Percentiles rank a stretch among this genome's conserved stretches.
Conservation (phyloP, 2,113 vertebrate species). For the Catharus bicknelli region DNA sequence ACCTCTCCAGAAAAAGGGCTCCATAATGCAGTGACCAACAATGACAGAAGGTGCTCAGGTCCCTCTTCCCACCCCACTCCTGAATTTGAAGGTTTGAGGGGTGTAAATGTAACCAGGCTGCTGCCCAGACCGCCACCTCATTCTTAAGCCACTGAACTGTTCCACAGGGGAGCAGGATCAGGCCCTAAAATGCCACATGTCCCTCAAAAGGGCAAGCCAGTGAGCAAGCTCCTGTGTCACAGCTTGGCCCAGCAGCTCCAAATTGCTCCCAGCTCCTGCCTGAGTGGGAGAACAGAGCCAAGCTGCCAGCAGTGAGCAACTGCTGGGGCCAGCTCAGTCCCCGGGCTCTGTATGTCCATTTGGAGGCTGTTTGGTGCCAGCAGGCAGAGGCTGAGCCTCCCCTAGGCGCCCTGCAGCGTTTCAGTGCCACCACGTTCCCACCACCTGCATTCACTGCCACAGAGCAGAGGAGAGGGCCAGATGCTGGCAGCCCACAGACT, state of each 20-base stretch:
- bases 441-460: not conserved
- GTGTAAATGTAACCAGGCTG: not conserved
- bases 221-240: not conserved
- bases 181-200: not conserved
- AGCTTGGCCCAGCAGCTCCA: not conserved
- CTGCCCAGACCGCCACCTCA: not conserved
- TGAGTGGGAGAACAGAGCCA: not conserved
- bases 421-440: not conserved
- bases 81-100: not conserved
- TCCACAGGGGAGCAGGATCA: not conserved
- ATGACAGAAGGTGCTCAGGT: not conserved
- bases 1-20: not conserved
- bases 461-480: not conserved
- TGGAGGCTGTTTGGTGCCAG: not conserved
- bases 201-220: not conserved
- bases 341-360: not conserved
- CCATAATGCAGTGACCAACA: accelerated
- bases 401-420: accelerated
- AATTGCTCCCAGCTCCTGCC: not conserved
- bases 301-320: not conserved
- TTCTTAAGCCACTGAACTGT: not conserved
- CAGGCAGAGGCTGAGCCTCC: not conserved
- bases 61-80: not conserved
- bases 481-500: not conserved
- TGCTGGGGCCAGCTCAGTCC: not conserved